These are phyloP conservation scores for Argya squamiceps DNA, from an alignment of 2,797 vertebrate genomes.

Conservation along the genomic window DNA sequence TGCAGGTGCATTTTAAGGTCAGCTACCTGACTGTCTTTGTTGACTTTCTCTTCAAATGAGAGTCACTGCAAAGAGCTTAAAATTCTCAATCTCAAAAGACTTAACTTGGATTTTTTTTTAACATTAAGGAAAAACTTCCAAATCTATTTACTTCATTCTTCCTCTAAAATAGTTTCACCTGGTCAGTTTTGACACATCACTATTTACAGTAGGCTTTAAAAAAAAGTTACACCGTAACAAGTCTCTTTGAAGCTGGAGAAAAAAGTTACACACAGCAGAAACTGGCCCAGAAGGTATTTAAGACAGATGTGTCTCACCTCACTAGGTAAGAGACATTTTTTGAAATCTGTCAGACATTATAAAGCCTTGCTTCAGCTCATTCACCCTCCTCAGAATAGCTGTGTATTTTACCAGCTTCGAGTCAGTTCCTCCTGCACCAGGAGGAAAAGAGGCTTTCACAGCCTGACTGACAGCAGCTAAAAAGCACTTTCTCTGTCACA, in stretches of 20 bases:
- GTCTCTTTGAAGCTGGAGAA: neutral
- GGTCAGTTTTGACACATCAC: neutral
- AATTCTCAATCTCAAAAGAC: neutral
- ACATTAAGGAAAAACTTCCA: neutral
- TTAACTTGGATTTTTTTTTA: neutral
- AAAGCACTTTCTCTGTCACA: neutral
- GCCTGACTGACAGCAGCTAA: neutral
- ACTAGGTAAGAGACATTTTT: neutral
- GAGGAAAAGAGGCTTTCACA: neutral
- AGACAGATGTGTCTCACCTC: neutral
- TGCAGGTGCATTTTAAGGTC: constrained; percentile 12
- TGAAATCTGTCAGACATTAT: neutral
- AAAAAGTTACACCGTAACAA: neutral
- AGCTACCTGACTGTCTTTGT: neutral
- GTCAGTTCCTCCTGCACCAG: neutral
- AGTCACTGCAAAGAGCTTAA: neutral
- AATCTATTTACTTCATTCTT: neutral
- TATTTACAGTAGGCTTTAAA: neutral
- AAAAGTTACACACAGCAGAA: neutral
- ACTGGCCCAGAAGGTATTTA: neutral
- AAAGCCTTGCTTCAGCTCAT: neutral
- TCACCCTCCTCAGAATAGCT: neutral
- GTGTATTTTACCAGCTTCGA: neutral
- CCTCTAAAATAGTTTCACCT: neutral
- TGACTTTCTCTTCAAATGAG: neutral